Evolutionary conservation across 2,113 vertebrate genomes (phyloP).

Genomic region (Muntiacus reevesi): DNA sequence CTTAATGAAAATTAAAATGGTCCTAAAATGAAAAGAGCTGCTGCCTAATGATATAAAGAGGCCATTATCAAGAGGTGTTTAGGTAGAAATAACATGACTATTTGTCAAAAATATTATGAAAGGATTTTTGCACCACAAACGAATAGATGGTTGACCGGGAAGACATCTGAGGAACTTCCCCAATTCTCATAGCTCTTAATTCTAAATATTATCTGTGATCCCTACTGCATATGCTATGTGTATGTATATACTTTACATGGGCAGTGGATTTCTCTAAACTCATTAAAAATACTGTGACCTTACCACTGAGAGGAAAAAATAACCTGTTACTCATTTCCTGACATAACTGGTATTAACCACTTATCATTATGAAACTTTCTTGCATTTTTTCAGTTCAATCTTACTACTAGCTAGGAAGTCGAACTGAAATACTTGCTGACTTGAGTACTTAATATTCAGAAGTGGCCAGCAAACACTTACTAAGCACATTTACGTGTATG

Average conservation of each 20-base stretch:
- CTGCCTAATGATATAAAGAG: neutral
- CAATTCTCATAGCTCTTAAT: neutral
- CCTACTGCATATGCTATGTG: neutral
- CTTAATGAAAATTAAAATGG: neutral
- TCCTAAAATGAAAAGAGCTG: neutral
- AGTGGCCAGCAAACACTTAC: neutral
- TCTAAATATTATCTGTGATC: neutral
- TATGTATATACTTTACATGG: neutral
- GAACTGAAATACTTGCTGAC: constrained; percentile 40
- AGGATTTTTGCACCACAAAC: neutral
- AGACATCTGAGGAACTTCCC: neutral
- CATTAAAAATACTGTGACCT: neutral
- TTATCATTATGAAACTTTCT: constrained; percentile 56
- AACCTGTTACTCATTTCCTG: constrained; percentile 52
- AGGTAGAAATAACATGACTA: neutral
- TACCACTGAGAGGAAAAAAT: constrained; percentile 30
- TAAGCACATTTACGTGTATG: neutral
- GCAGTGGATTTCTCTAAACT: neutral
- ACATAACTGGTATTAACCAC: constrained; percentile 48
- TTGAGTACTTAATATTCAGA: constrained; percentile 29
- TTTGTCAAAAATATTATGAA: neutral
- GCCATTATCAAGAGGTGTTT: neutral
- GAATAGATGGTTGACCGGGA: neutral
- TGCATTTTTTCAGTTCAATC: constrained; percentile 52
- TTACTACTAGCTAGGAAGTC: constrained; percentile 40